A percentile compares a stretch with the other conserved stretches of the same genome.
phyloP scores from a whole-genome alignment of 2,888 invertebrate species.

The Dryobota labecula region DNA sequence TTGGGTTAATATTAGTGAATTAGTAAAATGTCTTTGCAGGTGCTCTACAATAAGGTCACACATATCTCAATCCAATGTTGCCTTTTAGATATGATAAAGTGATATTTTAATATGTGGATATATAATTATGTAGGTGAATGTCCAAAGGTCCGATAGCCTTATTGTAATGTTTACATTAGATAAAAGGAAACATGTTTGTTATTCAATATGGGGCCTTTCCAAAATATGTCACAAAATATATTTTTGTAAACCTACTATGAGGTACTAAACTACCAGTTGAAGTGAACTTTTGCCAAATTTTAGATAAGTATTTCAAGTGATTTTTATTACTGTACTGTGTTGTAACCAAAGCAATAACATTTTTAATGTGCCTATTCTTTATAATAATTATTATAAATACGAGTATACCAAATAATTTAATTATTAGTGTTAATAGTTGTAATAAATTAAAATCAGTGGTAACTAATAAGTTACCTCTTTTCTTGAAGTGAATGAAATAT shows the following conservation, averaged over 20 bases:
- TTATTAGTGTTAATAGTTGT: constrained; percentile 67
- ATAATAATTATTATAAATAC: constrained; percentile 75
- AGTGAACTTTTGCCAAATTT: constrained; percentile 87
- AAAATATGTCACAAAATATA: constrained; percentile 81
- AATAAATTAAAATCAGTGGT: constrained; percentile 57
- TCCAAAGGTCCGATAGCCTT: constrained; percentile 85
- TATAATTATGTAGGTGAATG: constrained; percentile 81
- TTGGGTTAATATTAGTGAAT: constrained; percentile 81
- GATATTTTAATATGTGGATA: constrained; percentile 84
- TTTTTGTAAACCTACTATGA: constrained; percentile 82
- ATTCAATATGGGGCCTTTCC: constrained; percentile 79
- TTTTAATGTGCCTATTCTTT: constrained; percentile 86
- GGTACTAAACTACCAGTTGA: constrained; percentile 80
- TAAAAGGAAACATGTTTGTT: constrained; percentile 74
- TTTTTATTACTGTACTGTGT: constrained; percentile 84
- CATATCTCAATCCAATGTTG: constrained; percentile 90
- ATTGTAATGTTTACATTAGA: constrained; percentile 85
- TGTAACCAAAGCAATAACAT: constrained; percentile 90
- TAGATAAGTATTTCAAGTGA: constrained; percentile 86
- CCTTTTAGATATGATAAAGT: constrained; percentile 90
- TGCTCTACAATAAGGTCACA: constrained; percentile 88
- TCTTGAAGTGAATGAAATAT: constrained; percentile 49
- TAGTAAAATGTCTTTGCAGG: constrained; percentile 87
- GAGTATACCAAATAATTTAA: constrained; percentile 85
- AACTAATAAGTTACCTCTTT: constrained; percentile 48